Percentiles rank a stretch among this genome's conserved stretches.
Evolutionary conservation across 2,113 vertebrate species (phyloP).

Genomic region (Mesembrinibis cayennensis): DNA sequence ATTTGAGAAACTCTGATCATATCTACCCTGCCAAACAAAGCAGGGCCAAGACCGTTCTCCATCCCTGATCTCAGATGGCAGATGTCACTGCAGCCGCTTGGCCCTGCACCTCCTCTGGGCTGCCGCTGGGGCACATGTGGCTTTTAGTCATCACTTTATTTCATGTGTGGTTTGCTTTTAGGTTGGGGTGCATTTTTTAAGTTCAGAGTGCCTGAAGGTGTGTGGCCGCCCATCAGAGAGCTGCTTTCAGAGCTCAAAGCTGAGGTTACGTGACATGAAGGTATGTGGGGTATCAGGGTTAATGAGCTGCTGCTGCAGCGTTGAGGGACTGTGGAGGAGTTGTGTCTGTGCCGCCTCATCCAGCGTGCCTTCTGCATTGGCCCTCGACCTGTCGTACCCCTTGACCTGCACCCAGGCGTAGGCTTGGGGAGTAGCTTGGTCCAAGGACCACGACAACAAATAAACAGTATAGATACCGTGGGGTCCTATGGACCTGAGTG

Average conservation of each 20-base stretch:
- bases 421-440: background rate
- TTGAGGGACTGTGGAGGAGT: background rate
- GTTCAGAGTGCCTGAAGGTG: background rate
- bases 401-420: background rate
- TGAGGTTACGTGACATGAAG: background rate
- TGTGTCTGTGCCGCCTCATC: background rate
- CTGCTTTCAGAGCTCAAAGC: background rate
- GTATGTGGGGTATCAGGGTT: rapidly evolving
- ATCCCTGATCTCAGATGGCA: background rate
- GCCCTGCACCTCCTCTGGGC: background rate
- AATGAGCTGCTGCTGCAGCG: background rate
- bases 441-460: background rate
- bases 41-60: background rate
- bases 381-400: background rate
- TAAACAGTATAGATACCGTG: background rate
- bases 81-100: background rate
- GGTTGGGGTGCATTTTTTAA: background rate
- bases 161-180: background rate
- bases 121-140: background rate
- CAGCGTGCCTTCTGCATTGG: background rate
- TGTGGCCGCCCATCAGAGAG: background rate
- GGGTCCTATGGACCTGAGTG: background rate
- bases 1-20: background rate
- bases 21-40: background rate
- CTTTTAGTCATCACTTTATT: background rate